phyloP scores from a whole-genome alignment of 1,140 invertebrate genomes.

The Lucilia sericata region DNA sequence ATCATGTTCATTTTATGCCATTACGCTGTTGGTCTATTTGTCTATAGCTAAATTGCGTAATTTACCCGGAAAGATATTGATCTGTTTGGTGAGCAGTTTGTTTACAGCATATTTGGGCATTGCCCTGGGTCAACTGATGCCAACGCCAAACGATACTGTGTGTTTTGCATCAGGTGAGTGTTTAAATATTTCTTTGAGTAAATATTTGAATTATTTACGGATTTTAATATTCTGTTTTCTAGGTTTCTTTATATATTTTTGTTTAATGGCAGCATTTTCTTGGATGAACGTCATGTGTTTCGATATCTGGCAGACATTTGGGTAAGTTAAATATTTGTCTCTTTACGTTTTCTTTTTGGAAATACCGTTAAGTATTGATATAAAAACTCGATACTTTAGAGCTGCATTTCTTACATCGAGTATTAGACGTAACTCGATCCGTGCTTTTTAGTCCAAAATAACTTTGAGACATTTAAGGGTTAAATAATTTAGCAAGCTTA shows the following conservation, averaged over 20 bases:
- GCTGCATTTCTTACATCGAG: too few species aligned
- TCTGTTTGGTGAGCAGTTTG: slow-evolving; percentile 76
- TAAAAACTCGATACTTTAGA: too few species aligned
- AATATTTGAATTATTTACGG: slow-evolving; percentile 47
- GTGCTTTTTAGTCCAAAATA: too few species aligned
- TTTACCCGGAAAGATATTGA: slow-evolving; percentile 78
- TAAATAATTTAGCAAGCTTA: too few species aligned
- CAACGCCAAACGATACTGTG: slow-evolving; percentile 56
- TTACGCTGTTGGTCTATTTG: slow-evolving; percentile 76
- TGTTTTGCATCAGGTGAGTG: slow-evolving; percentile 61
- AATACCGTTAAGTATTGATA: too few species aligned
- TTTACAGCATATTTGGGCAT: slow-evolving; percentile 74
- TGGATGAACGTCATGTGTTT: slow-evolving; percentile 93
- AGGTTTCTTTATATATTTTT: slow-evolving; percentile 86
- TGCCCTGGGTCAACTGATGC: slow-evolving; percentile 69
- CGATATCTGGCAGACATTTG: slow-evolving; percentile 89
- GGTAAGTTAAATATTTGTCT: slow-evolving; percentile 70
- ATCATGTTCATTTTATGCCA: slow-evolving; percentile 73
- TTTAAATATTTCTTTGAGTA: neutral
- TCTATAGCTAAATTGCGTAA: slow-evolving; percentile 74
- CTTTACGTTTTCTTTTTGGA: too few species aligned
- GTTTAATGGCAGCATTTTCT: slow-evolving; percentile 86
- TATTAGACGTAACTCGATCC: too few species aligned
- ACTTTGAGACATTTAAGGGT: too few species aligned
- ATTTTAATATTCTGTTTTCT: slow-evolving; percentile 69